phyloP scores from a whole-genome alignment of 2,888 invertebrate genomes.

The Apamea sordens region DNA sequence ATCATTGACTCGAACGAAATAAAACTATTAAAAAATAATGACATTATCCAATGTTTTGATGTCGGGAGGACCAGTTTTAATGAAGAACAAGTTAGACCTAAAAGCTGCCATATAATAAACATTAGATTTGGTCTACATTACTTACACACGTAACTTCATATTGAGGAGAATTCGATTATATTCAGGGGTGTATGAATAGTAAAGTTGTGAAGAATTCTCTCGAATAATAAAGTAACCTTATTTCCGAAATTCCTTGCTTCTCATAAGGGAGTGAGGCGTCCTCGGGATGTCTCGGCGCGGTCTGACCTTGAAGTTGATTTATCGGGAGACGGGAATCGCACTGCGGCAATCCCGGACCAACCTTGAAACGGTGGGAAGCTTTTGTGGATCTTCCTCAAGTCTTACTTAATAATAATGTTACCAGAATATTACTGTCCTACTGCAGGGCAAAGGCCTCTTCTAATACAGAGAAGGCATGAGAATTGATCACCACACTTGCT shows the following conservation, averaged over 20 bases:
- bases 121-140: background rate
- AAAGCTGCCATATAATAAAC: background rate
- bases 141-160: slow-evolving; percentile 17
- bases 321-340: slow-evolving; percentile 79
- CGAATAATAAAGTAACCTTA: slow-evolving; percentile 37
- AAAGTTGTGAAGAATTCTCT: slow-evolving; percentile 23
- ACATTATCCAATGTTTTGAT: background rate
- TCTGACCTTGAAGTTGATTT: slow-evolving; percentile 79
- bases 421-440: background rate
- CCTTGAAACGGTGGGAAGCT: slow-evolving; percentile 68
- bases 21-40: background rate
- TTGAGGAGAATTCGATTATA: slow-evolving; percentile 10
- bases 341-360: slow-evolving; percentile 77
- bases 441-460: background rate
- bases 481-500: background rate
- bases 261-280: slow-evolving; percentile 59
- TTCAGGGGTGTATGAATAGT: background rate
- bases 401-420: background rate
- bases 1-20: background rate
- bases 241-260: slow-evolving; percentile 39
- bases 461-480: background rate
- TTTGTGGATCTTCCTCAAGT: slow-evolving; percentile 41
- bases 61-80: background rate
- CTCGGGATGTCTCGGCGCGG: slow-evolving; percentile 67
- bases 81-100: background rate